Conservation (phyloP, 2,797 vertebrate species). For the Trichosurus vulpecula region DNA sequence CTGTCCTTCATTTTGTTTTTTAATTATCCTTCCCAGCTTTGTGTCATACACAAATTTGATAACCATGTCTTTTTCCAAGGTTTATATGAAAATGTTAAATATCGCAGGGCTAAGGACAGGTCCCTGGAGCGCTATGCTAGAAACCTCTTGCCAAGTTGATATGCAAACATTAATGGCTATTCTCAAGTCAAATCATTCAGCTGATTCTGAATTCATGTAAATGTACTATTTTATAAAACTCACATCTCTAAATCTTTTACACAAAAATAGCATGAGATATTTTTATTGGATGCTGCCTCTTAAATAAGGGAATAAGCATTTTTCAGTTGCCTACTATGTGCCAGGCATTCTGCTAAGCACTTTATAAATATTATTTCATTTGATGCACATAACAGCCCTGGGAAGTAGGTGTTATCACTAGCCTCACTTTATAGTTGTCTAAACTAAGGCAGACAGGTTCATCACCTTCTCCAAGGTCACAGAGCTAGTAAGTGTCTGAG, state of each 20-base stretch:
- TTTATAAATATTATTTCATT: not conserved
- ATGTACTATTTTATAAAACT: not conserved
- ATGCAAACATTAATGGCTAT: not conserved
- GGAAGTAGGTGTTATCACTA: not conserved
- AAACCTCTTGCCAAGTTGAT: not conserved
- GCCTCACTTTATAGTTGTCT: not conserved
- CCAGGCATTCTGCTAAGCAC: not conserved
- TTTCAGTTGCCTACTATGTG: not conserved
- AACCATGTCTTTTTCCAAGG: not conserved
- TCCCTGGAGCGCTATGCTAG: not conserved
- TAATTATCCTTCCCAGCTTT: not conserved
- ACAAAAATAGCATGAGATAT: not conserved
- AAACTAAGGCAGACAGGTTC: not conserved
- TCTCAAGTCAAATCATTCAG: not conserved
- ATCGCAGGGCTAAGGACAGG: not conserved
- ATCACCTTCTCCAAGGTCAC: not conserved
- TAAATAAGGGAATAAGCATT: not conserved
- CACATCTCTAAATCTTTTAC: not conserved
- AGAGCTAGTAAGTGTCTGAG: not conserved
- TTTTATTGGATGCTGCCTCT: not conserved
- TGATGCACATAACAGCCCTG: no score
- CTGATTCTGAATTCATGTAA: not conserved
- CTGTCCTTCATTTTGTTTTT: not conserved
- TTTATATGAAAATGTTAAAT: not conserved
- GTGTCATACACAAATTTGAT: not conserved